Percentiles rank a stretch among this genome's conserved stretches.
These are phyloP conservation scores for Neoarius graeffei DNA, from an alignment of 2,113 vertebrate species.

Conservation along the genomic window DNA sequence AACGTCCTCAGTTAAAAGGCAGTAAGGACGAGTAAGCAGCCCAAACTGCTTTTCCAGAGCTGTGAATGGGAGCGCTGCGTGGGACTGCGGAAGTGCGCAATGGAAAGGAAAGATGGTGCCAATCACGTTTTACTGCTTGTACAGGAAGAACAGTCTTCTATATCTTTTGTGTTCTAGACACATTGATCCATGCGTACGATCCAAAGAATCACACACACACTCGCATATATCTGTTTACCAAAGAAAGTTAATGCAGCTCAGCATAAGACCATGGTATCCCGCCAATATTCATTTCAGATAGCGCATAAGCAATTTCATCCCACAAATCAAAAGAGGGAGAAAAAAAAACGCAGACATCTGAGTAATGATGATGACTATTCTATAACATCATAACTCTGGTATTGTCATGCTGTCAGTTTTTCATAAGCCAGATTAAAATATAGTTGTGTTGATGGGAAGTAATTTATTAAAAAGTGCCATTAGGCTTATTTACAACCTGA, in stretches of 20 bases:
- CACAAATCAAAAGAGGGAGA: constrained; percentile 48
- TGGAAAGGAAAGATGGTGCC: neutral
- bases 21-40: neutral
- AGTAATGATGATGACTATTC: constrained; percentile 76
- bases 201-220: neutral
- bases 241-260: constrained; percentile 40
- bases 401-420: constrained; percentile 77
- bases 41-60: neutral
- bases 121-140: constrained; percentile 10
- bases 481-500: constrained; percentile 73
- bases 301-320: constrained; percentile 54
- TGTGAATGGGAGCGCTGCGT: neutral
- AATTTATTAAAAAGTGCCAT: constrained; percentile 75
- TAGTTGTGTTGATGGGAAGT: constrained; percentile 72
- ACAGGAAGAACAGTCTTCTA: constrained; percentile 18
- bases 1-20: neutral
- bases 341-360: constrained; percentile 67
- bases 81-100: neutral
- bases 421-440: constrained; percentile 78
- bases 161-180: constrained; percentile 22
- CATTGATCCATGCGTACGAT: constrained; percentile 5
- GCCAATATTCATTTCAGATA: constrained; percentile 52
- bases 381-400: constrained; percentile 78
- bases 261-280: constrained; percentile 27
- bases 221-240: constrained; percentile 16